A percentile compares a stretch with the other conserved stretches of the same genome.
phyloP scores from a whole-genome alignment of 2,888 invertebrate species.

The Aphidius colemani region DNA sequence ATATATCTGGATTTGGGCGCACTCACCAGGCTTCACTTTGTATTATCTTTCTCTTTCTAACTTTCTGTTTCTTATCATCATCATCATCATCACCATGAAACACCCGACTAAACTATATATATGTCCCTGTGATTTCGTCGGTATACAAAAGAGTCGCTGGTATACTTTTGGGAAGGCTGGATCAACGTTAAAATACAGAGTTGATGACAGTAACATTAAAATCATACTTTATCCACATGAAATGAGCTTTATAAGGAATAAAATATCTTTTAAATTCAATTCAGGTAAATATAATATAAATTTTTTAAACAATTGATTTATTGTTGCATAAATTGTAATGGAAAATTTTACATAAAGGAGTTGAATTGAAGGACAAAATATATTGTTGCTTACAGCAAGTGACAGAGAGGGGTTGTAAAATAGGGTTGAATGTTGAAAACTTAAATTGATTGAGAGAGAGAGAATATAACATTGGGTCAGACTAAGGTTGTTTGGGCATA shows the following conservation, averaged over 20 bases:
- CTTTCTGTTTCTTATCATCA: slow-evolving; percentile 27
- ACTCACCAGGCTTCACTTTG: slow-evolving; percentile 39
- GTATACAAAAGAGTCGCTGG: not conserved
- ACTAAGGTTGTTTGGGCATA: slow-evolving; percentile 58
- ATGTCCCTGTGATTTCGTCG: slow-evolving; percentile 19
- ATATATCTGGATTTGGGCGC: slow-evolving; percentile 60
- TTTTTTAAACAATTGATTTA: no score
- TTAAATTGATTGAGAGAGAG: slow-evolving; percentile 41
- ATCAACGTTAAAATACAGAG: no score
- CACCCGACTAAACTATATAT: no score
- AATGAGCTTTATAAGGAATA: no score
- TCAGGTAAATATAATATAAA: no score
- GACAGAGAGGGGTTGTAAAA: slow-evolving; percentile 6
- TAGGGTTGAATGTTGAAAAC: not conserved
- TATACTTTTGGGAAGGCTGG: no score
- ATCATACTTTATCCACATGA: no score
- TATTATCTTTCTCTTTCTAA: slow-evolving; percentile 26
- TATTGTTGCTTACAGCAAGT: not conserved
- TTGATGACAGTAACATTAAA: no score
- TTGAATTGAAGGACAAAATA: not conserved
- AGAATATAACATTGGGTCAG: slow-evolving; percentile 14
- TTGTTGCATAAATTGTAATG: no score
- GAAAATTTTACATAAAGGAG: no score
- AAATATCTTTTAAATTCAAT: no score
- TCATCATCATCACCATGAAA: not conserved